Conservation (phyloP, 2,888 invertebrate genomes). For the Pollenia labialis region DNA sequence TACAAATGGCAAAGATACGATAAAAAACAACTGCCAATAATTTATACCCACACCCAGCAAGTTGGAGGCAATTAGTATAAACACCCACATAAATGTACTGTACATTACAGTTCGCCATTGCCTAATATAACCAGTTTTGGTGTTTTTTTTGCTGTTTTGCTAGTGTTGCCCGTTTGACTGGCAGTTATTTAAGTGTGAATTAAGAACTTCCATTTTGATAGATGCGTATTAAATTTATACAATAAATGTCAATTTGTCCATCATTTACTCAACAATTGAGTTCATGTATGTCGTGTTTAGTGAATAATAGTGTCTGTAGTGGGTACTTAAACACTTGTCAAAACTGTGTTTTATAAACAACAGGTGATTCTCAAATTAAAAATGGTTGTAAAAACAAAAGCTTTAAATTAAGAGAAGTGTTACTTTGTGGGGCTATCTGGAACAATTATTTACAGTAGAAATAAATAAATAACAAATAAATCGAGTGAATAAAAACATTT, state of each 20-base stretch:
- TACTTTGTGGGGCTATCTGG: neutral
- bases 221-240: conserved; percentile 28
- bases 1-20: no score
- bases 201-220: conserved; percentile 63
- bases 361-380: conserved; percentile 48
- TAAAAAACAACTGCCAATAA: no score
- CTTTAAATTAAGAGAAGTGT: neutral
- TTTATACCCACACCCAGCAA: no score
- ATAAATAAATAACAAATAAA: no score
- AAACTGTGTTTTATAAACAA: conserved; percentile 55
- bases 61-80: no score
- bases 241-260: conserved; percentile 66
- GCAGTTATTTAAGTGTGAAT: conserved; percentile 54
- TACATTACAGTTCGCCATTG: neutral
- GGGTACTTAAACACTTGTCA: conserved; percentile 65
- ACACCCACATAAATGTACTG: neutral
- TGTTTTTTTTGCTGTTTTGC: neutral
- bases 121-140: neutral
- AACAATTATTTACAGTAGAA: no score
- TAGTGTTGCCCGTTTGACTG: conserved; percentile 29
- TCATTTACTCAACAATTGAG: conserved; percentile 56
- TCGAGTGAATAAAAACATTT: no score
- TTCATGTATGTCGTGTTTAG: neutral
- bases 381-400: conserved; percentile 19
- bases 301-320: conserved; percentile 21